Percentiles rank a stretch among this genome's conserved stretches.
phyloP scores from a whole-genome alignment of 2,797 vertebrate genomes.

The Mus caroli region DNA sequence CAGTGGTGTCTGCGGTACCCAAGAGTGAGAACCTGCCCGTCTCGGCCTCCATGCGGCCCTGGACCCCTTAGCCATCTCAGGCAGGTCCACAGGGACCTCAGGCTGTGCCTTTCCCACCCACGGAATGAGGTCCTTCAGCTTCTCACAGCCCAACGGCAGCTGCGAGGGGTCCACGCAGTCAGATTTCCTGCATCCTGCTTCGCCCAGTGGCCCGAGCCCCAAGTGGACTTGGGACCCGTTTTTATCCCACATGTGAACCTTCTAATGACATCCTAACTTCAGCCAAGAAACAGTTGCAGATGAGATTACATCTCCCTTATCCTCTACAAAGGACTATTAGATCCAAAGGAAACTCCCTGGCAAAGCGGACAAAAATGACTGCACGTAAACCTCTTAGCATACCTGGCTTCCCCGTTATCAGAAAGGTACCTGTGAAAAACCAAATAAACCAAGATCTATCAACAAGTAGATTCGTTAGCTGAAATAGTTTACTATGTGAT shows the following conservation, averaged over 20 bases:
- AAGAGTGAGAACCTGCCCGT: too few species aligned
- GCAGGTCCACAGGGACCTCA: too few species aligned
- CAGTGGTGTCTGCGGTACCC: too few species aligned
- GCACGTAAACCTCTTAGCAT: neutral
- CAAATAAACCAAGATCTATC: neutral
- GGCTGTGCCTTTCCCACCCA: too few species aligned
- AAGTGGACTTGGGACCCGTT: too few species aligned
- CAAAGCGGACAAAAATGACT: neutral
- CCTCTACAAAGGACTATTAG: neutral
- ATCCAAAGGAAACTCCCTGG: neutral
- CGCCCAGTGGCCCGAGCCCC: too few species aligned
- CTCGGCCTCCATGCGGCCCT: too few species aligned
- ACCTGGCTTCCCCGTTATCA: neutral
- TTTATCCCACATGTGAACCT: neutral
- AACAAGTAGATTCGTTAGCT: neutral
- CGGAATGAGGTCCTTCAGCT: too few species aligned
- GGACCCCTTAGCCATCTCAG: too few species aligned
- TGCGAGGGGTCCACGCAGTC: too few species aligned
- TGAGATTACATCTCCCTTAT: neutral
- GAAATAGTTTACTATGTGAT: neutral
- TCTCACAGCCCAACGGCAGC: too few species aligned
- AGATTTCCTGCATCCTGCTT: too few species aligned
- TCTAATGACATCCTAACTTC: neutral
- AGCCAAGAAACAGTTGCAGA: neutral
- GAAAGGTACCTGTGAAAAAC: neutral